Evolutionary conservation across 2,113 vertebrate genomes (phyloP).

Genomic region (Cepphus grylle): DNA sequence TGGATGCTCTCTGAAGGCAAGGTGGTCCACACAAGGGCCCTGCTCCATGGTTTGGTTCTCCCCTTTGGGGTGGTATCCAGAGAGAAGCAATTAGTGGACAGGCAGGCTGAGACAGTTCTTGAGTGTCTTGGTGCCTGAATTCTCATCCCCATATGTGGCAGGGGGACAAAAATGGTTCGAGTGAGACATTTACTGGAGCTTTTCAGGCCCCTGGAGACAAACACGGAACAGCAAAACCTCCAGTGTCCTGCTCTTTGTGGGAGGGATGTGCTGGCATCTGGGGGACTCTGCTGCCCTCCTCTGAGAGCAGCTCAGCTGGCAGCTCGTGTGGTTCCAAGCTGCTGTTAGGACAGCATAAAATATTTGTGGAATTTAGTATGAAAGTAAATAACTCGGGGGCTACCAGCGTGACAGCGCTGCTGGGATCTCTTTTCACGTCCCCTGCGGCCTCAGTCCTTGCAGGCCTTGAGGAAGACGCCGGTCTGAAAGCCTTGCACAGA

Average conservation of each 20-base stretch:
- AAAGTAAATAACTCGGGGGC: neutral
- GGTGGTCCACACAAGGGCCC: neutral
- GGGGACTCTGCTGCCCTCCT: conserved; percentile 50
- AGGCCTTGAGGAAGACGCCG: neutral
- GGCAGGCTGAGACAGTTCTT: neutral
- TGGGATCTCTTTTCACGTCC: neutral
- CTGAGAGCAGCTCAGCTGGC: neutral
- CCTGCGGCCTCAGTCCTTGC: neutral
- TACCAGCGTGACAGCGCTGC: neutral
- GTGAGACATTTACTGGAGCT: neutral
- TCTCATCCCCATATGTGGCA: neutral
- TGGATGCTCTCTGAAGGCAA: neutral
- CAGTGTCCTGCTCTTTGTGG: neutral
- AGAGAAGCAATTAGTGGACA: neutral
- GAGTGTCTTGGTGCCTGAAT: neutral
- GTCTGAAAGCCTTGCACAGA: neutral
- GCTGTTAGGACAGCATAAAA: neutral
- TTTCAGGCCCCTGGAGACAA: neutral
- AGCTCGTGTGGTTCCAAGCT: neutral
- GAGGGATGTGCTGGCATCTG: neutral
- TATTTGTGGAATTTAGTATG: neutral
- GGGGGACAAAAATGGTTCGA: neutral
- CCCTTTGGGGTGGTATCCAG: neutral
- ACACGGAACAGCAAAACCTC: fast-evolving
- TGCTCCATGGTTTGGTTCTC: neutral